These are phyloP conservation scores for Calliopsis andreniformis DNA, from an alignment of 1,140 invertebrate genomes.

Conservation along the genomic window DNA sequence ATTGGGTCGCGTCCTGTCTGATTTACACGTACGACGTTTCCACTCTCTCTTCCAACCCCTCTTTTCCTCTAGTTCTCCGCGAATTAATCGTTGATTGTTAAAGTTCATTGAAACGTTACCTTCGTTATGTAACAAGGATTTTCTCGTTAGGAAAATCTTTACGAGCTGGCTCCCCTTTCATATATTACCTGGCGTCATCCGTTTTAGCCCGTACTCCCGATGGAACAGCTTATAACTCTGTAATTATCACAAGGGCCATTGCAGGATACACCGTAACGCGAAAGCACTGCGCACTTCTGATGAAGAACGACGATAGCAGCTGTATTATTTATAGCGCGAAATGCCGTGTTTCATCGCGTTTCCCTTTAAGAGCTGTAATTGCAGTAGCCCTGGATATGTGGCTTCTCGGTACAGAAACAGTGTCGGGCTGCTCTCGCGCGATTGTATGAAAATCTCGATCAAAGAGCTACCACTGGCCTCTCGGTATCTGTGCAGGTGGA, in stretches of 20 bases:
- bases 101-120: slow-evolving; percentile 29
- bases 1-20: slow-evolving; percentile 18
- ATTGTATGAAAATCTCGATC: background rate
- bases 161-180: background rate
- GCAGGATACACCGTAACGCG: slow-evolving; percentile 34
- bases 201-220: background rate
- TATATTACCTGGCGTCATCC: background rate
- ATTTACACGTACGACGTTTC: slow-evolving; percentile 18
- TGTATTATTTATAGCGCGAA: slow-evolving; percentile 52
- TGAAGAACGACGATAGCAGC: slow-evolving; percentile 40
- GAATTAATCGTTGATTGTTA: slow-evolving; percentile 22
- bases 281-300: slow-evolving; percentile 48
- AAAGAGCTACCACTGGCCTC: background rate
- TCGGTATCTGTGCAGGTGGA: background rate
- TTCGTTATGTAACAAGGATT: background rate
- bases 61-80: background rate
- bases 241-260: slow-evolving; percentile 50
- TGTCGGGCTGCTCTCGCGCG: background rate
- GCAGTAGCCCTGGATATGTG: slow-evolving; percentile 1
- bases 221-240: slow-evolving; percentile 46
- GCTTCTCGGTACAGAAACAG: background rate
- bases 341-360: slow-evolving; percentile 21
- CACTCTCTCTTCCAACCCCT: too few relatives aligned
- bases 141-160: background rate
- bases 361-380: slow-evolving; percentile 48